Evolutionary conservation across 2,888 invertebrate species (phyloP).

Genomic region (Trachelus iudaicus): DNA sequence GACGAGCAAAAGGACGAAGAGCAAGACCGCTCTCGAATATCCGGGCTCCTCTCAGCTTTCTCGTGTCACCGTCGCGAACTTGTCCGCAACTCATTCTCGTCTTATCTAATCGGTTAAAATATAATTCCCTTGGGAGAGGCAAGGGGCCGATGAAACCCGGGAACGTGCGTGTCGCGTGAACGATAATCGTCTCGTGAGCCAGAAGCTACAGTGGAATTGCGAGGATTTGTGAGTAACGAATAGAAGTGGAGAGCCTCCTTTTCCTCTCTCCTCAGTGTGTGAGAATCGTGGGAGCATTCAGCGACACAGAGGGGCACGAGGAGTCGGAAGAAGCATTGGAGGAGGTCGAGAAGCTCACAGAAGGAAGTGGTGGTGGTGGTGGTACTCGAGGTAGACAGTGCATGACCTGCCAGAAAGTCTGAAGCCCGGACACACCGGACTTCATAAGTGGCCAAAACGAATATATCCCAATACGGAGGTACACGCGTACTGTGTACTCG

Average conservation of each 20-base stretch:
- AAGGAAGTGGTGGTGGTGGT: neutral
- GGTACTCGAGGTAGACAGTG: neutral
- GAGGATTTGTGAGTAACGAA: neutral
- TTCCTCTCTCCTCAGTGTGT: neutral
- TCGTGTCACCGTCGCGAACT: constrained; percentile 8
- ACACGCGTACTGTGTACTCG: neutral
- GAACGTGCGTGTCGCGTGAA: neutral
- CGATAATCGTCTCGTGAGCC: neutral
- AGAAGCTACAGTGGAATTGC: neutral
- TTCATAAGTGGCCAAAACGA: neutral
- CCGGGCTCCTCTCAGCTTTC: constrained; percentile 4
- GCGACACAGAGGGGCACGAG: neutral
- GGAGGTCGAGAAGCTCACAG: neutral
- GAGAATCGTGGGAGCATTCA: neutral
- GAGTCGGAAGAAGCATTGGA: neutral
- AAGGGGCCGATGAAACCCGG: neutral
- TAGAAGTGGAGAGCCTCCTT: neutral
- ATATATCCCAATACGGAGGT: neutral
- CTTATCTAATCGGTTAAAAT: constrained; percentile 7
- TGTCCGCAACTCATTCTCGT: neutral
- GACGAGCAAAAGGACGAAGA: neutral
- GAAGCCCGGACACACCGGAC: neutral
- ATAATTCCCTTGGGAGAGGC: neutral
- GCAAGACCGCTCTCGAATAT: neutral
- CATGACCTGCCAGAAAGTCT: neutral